These are phyloP conservation scores for Syrphus vitripennis DNA, from an alignment of 2,888 invertebrate species.

Conservation along the genomic window DNA sequence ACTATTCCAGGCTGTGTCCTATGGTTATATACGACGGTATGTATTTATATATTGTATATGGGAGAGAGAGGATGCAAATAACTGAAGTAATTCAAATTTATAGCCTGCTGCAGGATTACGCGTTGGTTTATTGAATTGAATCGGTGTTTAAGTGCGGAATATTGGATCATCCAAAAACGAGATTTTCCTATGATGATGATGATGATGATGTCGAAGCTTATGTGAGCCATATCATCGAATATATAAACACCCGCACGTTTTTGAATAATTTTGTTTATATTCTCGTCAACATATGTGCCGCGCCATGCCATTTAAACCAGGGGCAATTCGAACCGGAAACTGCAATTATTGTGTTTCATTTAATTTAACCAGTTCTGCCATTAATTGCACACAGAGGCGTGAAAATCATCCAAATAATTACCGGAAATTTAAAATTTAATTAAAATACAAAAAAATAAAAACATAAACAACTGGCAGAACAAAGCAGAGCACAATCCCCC, in stretches of 20 bases:
- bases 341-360: conserved; percentile 45
- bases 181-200: background rate
- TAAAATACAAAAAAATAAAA: conserved; percentile 41
- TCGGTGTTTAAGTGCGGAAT: conserved; percentile 58
- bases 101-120: conserved; percentile 67
- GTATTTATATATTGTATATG: no score
- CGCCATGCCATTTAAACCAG: no score
- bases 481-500: background rate
- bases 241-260: background rate
- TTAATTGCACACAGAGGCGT: conserved; percentile 65
- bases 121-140: conserved; percentile 64
- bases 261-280: background rate
- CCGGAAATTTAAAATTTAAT: conserved; percentile 69
- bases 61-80: conserved; percentile 54
- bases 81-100: conserved; percentile 68
- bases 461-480: conserved; percentile 38
- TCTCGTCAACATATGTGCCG: conserved; percentile 31
- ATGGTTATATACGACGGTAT: background rate
- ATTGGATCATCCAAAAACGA: conserved; percentile 35
- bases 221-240: background rate
- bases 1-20: conserved; percentile 67
- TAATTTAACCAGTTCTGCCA: conserved; percentile 53
- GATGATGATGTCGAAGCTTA: background rate
- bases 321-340: conserved; percentile 30
- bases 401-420: conserved; percentile 64